Base-by-base conservation (phyloP, 2,888 invertebrate genomes). In the Rotaria macrura region DNA sequence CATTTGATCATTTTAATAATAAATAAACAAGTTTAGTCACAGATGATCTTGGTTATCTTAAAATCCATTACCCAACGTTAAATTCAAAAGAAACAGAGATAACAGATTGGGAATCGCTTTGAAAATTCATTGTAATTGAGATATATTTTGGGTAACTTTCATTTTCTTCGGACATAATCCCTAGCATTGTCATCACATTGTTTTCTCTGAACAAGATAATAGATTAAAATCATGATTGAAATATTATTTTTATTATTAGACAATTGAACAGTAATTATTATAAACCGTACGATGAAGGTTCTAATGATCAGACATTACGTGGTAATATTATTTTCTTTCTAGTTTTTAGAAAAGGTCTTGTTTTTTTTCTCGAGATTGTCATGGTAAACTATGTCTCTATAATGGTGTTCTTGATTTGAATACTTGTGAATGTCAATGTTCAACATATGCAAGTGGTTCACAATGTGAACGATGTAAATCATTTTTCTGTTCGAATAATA, bases 361-460 rank as follows among this genome's bases (percentile, higher is more conserved):
- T 17, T 14, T 34, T 17, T 3, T 0, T 20, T 34, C 7, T 65
- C 1, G 12, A 79, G 79, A 79, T 79, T 79, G 79, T 40, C 40
- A 79, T 0, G 79, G 79, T 23, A 79, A 79, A 43, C 43, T 79
- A 25, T 79, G 79, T 25, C 25, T 79, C 10, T 79, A 79, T n/a
- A 79, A 79, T n/a, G 79, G 79, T 43, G 25, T 25, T n/a, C 43
- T 79, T 25, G 17, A 79, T 43, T 79, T 79, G 43, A 25, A 79
- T 25, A 79, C 79, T n/a, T 79, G 79, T 43, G 12, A 43, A 79
- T 79, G 79, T n/a, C 10, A 79, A 79, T 79, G 79, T 43, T 79
- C 79, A 14, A 6, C 79, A 43, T 79, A 43, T 79, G 79, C 79
- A 10, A 79, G 23, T 43, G 79, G 79, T 14, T 23, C 3, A 25